phyloP scores from a whole-genome alignment of 2,888 invertebrate species.

The Xiphydria camelus region DNA sequence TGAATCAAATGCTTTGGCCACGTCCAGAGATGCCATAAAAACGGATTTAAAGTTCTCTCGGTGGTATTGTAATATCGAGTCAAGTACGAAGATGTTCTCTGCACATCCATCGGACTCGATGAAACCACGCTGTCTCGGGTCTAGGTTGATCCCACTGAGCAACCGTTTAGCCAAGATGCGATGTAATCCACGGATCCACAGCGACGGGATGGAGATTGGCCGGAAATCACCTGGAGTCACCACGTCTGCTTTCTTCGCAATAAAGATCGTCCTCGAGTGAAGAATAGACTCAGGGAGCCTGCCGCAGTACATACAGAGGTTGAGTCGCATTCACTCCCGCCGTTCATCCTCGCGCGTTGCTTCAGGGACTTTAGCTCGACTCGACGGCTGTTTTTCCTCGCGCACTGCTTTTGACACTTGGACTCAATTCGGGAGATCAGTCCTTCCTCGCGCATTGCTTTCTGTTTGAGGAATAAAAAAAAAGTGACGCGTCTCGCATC shows the following conservation, averaged over 20 bases:
- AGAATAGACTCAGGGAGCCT: not conserved
- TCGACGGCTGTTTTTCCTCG: too few species aligned
- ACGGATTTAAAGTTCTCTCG: constrained; percentile 3
- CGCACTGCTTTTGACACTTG: too few species aligned
- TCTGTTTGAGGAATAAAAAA: too few species aligned
- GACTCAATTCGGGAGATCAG: too few species aligned
- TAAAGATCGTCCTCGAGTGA: not conserved
- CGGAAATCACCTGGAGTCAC: constrained; percentile 15
- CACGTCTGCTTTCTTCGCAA: constrained; percentile 17
- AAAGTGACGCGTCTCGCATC: too few species aligned
- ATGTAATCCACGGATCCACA: constrained; percentile 13
- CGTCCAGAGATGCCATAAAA: constrained; percentile 17
- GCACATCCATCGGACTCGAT: constrained; percentile 35
- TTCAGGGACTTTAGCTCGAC: too few species aligned
- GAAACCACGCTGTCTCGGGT: constrained; percentile 24
- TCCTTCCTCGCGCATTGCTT: too few species aligned
- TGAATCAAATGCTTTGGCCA: constrained; percentile 17
- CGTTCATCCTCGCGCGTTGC: too few species aligned
- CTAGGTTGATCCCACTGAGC: accelerated
- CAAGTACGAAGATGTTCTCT: constrained; percentile 41
- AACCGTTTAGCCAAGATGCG: constrained; percentile 16
- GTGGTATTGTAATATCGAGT: constrained; percentile 22
- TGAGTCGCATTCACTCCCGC: too few species aligned
- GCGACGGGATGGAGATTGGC: constrained; percentile 22
- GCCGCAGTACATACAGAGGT: not conserved